Evolutionary conservation across 2,797 vertebrate species (phyloP).

Genomic region (Diplodus sargus): DNA sequence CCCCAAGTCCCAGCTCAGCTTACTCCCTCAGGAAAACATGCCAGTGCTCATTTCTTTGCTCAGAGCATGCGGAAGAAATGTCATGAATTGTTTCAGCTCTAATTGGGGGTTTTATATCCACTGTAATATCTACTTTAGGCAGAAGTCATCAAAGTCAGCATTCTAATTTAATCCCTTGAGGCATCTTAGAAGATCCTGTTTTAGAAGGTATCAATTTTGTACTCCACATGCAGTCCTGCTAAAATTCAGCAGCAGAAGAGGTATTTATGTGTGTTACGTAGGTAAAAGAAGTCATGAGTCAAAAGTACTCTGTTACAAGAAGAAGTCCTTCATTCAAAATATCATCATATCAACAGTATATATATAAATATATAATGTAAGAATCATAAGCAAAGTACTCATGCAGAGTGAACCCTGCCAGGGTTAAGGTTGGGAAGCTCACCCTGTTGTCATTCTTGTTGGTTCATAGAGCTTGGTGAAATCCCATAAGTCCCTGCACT

Average conservation of each 20-base stretch:
- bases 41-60: slow-evolving; percentile 14
- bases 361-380: background rate
- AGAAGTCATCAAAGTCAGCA: background rate
- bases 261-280: background rate
- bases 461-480: no score
- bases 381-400: background rate
- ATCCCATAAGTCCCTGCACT: no score
- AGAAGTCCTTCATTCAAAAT: background rate
- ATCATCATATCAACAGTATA: background rate
- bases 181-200: background rate
- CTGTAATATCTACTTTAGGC: slow-evolving; percentile 1
- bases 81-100: background rate
- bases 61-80: background rate
- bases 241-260: background rate
- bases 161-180: background rate
- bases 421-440: background rate
- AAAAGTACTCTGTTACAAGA: background rate
- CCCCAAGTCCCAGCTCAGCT: slow-evolving; percentile 15
- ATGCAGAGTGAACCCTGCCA: background rate
- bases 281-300: background rate
- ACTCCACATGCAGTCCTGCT: background rate
- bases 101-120: background rate
- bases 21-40: slow-evolving; percentile 27
- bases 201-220: background rate
- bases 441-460: no score